Evolutionary conservation across 2,888 invertebrate genomes (phyloP).

Genomic region (Ormia ochracea): DNA sequence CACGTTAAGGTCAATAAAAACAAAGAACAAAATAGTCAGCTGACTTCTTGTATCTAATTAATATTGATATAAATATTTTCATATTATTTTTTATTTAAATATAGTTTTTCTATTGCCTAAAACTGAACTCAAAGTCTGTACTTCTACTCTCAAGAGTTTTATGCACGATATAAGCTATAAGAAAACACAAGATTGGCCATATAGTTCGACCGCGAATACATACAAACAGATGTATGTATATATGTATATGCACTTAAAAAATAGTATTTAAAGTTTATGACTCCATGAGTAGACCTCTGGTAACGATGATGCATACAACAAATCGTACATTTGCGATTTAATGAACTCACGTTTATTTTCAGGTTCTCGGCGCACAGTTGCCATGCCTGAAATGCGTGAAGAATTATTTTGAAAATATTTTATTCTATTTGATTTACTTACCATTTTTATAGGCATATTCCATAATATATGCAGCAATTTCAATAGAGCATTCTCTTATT

Average conservation of each 20-base stretch:
- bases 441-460: constrained; percentile 88
- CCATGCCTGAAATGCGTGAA: constrained; percentile 80
- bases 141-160: too few species aligned
- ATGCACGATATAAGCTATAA: too few species aligned
- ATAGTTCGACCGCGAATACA: too few species aligned
- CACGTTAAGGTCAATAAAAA: too few species aligned
- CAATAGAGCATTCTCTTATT: constrained; percentile 90
- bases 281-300: constrained; percentile 80
- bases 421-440: constrained; percentile 72
- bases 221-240: too few species aligned
- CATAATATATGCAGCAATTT: constrained; percentile 89
- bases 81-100: too few species aligned
- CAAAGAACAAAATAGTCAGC: too few species aligned
- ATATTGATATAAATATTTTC: too few species aligned
- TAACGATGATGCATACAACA: constrained; percentile 82
- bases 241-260: background rate
- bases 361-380: constrained; percentile 88
- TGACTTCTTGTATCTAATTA: too few species aligned
- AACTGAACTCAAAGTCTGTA: too few species aligned
- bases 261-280: constrained; percentile 77
- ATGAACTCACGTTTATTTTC: constrained; percentile 84
- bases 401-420: background rate
- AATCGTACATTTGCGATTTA: constrained; percentile 88
- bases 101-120: too few species aligned
- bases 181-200: too few species aligned